Percentiles rank a stretch among this genome's conserved stretches.
Conservation (phyloP, 2,113 vertebrate genomes). For the Prinia subflava region DNA sequence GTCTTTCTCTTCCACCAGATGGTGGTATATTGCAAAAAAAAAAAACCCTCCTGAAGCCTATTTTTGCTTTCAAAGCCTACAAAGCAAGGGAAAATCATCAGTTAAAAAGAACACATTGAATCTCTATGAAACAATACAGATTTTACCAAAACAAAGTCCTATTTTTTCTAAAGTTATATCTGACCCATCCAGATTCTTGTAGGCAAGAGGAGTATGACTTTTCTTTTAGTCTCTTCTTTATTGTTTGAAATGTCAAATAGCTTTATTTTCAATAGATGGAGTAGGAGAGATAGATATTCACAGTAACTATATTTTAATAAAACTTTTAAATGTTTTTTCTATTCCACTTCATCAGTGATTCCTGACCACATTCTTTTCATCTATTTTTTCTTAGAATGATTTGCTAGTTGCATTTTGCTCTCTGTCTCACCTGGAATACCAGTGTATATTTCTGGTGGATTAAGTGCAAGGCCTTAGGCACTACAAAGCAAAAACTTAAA, state of each 20-base stretch:
- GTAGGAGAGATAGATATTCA: not conserved
- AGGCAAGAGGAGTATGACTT: not conserved
- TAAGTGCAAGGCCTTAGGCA: not conserved
- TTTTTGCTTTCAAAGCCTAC: not conserved
- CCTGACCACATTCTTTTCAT: rapidly evolving
- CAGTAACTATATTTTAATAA: not conserved
- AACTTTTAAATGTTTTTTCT: not conserved
- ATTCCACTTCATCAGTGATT: not conserved
- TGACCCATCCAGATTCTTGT: not conserved
- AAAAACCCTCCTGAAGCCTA: not conserved
- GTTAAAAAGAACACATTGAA: rapidly evolving
- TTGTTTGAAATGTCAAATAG: not conserved
- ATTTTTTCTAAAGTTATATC: not conserved
- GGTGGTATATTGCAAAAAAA: constrained; percentile 32
- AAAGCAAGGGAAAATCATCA: not conserved
- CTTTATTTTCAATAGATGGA: not conserved
- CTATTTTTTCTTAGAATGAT: not conserved
- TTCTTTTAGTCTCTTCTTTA: not conserved
- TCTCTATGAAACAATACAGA: not conserved
- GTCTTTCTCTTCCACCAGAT: constrained; percentile 55
- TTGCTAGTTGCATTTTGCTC: not conserved
- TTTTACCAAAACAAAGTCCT: not conserved
- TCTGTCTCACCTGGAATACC: not conserved
- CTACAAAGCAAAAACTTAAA: not conserved
- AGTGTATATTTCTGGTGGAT: not conserved